These are phyloP conservation scores for Drosophila ficusphila DNA, from an alignment of 1,140 invertebrate genomes.

Conservation along the genomic window DNA sequence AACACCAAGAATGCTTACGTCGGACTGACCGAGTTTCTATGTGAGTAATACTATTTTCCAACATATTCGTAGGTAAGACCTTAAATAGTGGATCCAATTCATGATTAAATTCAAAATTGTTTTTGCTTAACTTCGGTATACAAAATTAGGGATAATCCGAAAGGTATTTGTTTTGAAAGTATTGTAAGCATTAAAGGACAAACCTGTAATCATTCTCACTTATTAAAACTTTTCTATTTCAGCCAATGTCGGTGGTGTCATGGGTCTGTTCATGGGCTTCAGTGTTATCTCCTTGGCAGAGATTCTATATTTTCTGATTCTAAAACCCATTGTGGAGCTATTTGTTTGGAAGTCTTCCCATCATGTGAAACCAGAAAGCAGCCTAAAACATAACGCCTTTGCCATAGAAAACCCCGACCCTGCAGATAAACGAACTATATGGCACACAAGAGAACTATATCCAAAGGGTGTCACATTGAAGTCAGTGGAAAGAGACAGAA, in stretches of 20 bases:
- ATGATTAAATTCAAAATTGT: too few relatives aligned
- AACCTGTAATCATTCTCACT: too few relatives aligned
- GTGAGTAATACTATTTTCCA: constrained; percentile 83
- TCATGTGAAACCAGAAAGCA: not conserved
- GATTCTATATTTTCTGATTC: constrained; percentile 88
- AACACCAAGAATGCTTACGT: constrained; percentile 90
- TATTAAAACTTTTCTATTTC: constrained; percentile 46
- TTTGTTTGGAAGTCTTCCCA: constrained; percentile 39
- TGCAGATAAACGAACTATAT: constrained; percentile 8
- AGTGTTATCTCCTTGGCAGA: constrained; percentile 91
- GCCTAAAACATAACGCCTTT: constrained; percentile 2
- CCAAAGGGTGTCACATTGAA: constrained; percentile 44
- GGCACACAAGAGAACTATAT: constrained; percentile 58
- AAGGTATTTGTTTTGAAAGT: too few relatives aligned
- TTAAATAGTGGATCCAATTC: too few relatives aligned
- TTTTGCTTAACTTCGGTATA: too few relatives aligned
- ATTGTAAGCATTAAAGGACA: too few relatives aligned
- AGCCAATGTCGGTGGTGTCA: constrained; percentile 91
- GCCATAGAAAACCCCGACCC: not conserved
- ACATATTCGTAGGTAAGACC: too few relatives aligned
- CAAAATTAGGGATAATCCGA: too few relatives aligned
- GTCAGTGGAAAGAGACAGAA: not conserved
- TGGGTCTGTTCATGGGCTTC: constrained; percentile 93
- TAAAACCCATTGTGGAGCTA: constrained; percentile 84
- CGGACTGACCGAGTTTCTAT: constrained; percentile 90